Evolutionary conservation across 1,140 invertebrate genomes (phyloP).

Genomic region (Campoletis sonorensis): DNA sequence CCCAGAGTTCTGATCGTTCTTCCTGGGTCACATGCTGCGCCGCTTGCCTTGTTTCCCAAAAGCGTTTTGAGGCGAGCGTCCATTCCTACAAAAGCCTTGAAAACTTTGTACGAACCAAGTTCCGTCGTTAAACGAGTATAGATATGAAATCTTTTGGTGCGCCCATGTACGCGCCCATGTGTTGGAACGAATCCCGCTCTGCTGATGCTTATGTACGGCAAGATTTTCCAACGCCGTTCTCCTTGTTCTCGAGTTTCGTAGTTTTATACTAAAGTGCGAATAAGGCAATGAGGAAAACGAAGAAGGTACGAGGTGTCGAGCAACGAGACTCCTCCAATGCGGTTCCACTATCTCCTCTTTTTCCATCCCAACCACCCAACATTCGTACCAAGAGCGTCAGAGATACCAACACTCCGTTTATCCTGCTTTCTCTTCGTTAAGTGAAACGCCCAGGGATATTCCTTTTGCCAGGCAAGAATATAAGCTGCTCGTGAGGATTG

Average conservation of each 20-base stretch:
- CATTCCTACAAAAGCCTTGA: slow-evolving; percentile 9
- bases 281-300: neutral
- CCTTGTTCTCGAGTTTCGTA: slow-evolving; percentile 1
- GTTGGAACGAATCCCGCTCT: neutral
- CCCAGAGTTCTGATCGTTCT: slow-evolving; percentile 24
- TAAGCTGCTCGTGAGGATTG: slow-evolving; percentile 1
- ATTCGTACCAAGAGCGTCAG: neutral
- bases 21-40: slow-evolving; percentile 38
- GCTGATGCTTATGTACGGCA: slow-evolving; percentile 1
- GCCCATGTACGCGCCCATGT: neutral
- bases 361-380: neutral
- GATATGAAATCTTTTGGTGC: neutral
- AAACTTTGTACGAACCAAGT: slow-evolving; percentile 46
- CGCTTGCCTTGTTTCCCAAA: slow-evolving; percentile 13
- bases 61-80: slow-evolving; percentile 15
- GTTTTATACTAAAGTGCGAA: slow-evolving; percentile 10
- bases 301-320: slow-evolving; percentile 13
- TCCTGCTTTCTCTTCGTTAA: slow-evolving; percentile 31
- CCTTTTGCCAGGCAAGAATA: neutral
- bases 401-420: neutral
- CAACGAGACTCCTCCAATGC: slow-evolving; percentile 18
- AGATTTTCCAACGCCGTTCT: neutral
- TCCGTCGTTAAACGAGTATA: slow-evolving; percentile 19
- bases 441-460: slow-evolving; percentile 33
- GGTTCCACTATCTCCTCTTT: neutral